A percentile compares a stretch with the other conserved stretches of the same genome.
These are phyloP conservation scores for Propithecus deckenii DNA, from an alignment of 2,797 vertebrate species.

Conservation along the genomic window DNA sequence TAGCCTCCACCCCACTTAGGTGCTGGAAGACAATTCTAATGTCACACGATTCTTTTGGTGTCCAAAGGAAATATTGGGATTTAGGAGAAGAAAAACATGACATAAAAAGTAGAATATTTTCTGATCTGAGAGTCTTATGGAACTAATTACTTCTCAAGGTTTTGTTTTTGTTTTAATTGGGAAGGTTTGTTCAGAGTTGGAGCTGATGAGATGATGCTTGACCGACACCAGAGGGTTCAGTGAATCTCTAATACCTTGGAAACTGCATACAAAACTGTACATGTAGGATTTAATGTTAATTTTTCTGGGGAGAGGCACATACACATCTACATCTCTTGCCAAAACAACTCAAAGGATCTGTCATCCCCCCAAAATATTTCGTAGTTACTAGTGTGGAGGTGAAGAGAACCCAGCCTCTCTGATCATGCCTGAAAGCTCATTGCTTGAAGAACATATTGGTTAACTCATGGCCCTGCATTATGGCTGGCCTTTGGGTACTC, in stretches of 20 bases:
- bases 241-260: neutral
- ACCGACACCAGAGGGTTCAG: neutral
- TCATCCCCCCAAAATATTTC: neutral
- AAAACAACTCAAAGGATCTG: neutral
- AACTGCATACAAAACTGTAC: neutral
- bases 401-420: neutral
- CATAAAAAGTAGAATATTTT: neutral
- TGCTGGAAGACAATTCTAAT: neutral
- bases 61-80: neutral
- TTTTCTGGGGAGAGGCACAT: neutral
- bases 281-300: neutral
- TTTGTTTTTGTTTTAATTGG: neutral
- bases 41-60: neutral
- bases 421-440: neutral
- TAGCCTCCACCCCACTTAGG: neutral
- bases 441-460: neutral
- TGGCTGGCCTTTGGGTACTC: neutral
- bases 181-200: neutral
- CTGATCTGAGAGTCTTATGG: neutral
- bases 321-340: neutral
- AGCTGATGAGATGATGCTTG: neutral
- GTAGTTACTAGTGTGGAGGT: neutral
- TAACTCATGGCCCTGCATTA: neutral
- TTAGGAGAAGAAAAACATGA: neutral
- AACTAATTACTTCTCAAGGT: neutral